Evolutionary conservation across 2,797 vertebrate species (phyloP).

Genomic region (Austrolebias charrua): DNA sequence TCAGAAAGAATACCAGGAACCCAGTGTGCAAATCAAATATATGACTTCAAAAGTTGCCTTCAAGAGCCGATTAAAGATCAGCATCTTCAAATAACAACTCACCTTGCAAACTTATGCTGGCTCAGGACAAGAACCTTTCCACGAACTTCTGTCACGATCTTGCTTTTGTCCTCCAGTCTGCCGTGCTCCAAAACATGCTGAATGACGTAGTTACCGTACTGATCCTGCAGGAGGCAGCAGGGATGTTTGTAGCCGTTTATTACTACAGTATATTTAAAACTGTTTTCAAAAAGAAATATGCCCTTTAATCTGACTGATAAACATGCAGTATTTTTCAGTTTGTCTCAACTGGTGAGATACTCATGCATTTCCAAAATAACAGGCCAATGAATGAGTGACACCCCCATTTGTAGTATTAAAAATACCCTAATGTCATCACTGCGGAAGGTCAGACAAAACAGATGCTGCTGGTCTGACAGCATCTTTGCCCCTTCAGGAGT

Average conservation of each 20-base stretch:
- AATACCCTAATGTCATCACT: conserved; percentile 70
- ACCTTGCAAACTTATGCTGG: conserved; percentile 99
- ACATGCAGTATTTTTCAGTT: conserved; percentile 63
- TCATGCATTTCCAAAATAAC: conserved; percentile 66
- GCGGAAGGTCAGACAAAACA: conserved; percentile 74
- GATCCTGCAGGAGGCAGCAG: conserved; percentile 83
- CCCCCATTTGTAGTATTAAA: conserved; percentile 44
- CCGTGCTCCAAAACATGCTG: conserved; percentile 97
- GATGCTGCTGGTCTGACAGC: conserved; percentile 66
- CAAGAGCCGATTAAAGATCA: no score
- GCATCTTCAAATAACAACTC: conserved; percentile 24
- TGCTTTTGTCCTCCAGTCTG: conserved; percentile 96
- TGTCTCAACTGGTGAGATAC: conserved; percentile 46
- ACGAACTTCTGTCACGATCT: conserved; percentile 96
- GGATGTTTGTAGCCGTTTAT: conserved; percentile 13
- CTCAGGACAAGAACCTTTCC: conserved; percentile 95
- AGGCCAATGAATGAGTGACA: conserved; percentile 61
- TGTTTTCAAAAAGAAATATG: background rate
- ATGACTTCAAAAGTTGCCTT: no score
- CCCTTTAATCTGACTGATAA: conserved; percentile 24
- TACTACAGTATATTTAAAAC: background rate
- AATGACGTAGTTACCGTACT: conserved; percentile 98
- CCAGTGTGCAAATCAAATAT: no score
- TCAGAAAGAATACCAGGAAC: no score
- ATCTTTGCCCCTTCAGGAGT: conserved; percentile 74